A percentile compares a stretch with the other conserved stretches of the same genome.
Conservation (phyloP, 2,888 invertebrate genomes). For the Lomographa bimaculata region DNA sequence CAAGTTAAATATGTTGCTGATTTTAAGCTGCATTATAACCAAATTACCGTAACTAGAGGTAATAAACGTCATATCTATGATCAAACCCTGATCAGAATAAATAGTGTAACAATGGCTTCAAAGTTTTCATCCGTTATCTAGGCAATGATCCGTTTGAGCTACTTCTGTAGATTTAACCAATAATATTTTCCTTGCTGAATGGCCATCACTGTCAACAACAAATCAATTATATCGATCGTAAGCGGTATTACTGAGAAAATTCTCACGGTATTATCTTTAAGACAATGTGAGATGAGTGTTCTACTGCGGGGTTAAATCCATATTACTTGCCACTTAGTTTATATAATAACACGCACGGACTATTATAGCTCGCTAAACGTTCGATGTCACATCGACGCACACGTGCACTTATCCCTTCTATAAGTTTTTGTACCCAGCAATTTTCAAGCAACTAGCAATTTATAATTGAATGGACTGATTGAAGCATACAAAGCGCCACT, state of each 20-base stretch:
- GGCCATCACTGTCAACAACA: slow-evolving; percentile 6
- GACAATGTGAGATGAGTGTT: slow-evolving; percentile 38
- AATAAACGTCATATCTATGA: too few species aligned
- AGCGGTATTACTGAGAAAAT: slow-evolving; percentile 24
- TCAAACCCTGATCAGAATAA: too few species aligned
- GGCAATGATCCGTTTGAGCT: too few species aligned
- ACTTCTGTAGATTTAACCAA: too few species aligned
- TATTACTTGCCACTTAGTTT: slow-evolving; percentile 39
- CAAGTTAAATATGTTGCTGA: too few species aligned
- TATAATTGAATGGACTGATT: slow-evolving; percentile 18
- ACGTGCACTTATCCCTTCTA: slow-evolving; percentile 35
- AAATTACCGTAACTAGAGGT: too few species aligned
- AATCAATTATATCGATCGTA: slow-evolving; percentile 19
- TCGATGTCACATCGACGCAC: slow-evolving; percentile 24
- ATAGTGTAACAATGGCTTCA: too few species aligned
- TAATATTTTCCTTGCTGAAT: background rate
- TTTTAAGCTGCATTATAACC: too few species aligned
- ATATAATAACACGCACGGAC: slow-evolving; percentile 43
- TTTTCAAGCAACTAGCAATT: slow-evolving; percentile 30
- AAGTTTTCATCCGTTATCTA: too few species aligned
- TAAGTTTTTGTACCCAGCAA: slow-evolving; percentile 17
- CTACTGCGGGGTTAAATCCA: slow-evolving; percentile 37
- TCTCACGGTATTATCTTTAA: slow-evolving; percentile 43
- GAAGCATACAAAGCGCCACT: slow-evolving; percentile 18
- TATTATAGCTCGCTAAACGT: slow-evolving; percentile 42